A percentile compares a stretch with the other conserved stretches of the same genome.
phyloP scores from a whole-genome alignment of 2,797 vertebrate species.

The Tympanoctomys barrerae region DNA sequence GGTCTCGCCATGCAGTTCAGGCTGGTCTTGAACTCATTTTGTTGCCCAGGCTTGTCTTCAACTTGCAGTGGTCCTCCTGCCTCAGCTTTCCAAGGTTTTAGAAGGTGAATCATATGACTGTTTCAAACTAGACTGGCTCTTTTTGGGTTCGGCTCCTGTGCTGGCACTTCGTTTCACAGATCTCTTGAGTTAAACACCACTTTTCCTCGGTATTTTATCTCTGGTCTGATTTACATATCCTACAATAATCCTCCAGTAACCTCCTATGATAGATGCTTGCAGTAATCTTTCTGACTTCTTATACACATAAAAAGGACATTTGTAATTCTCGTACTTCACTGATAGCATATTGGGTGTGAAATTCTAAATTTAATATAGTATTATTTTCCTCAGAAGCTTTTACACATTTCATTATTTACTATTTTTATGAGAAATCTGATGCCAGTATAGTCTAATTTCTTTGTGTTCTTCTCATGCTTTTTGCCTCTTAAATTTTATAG shows the following conservation, averaged over 20 bases:
- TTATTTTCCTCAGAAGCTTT: slow-evolving; percentile 18
- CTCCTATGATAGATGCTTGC: background rate
- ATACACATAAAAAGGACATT: background rate
- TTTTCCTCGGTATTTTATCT: background rate
- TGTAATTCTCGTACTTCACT: background rate
- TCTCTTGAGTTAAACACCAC: background rate
- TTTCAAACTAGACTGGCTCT: background rate
- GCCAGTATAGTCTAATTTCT: background rate
- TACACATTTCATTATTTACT: background rate
- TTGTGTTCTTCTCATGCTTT: background rate
- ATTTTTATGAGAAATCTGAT: background rate
- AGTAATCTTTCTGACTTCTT: background rate
- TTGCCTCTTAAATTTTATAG: background rate
- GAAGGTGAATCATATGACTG: background rate
- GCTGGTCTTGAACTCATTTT: too few relatives aligned
- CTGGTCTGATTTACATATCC: slow-evolving; percentile 39
- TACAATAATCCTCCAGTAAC: background rate
- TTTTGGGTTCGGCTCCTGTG: background rate
- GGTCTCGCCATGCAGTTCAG: too few relatives aligned
- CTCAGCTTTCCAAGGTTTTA: background rate
- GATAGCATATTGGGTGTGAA: background rate
- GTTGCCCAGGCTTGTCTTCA: too few relatives aligned
- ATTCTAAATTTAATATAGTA: background rate
- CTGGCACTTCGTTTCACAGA: background rate
- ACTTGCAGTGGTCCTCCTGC: too few relatives aligned